These are phyloP conservation scores for Papilio protenor DNA, from an alignment of 2,888 invertebrate genomes.

Conservation along the genomic window DNA sequence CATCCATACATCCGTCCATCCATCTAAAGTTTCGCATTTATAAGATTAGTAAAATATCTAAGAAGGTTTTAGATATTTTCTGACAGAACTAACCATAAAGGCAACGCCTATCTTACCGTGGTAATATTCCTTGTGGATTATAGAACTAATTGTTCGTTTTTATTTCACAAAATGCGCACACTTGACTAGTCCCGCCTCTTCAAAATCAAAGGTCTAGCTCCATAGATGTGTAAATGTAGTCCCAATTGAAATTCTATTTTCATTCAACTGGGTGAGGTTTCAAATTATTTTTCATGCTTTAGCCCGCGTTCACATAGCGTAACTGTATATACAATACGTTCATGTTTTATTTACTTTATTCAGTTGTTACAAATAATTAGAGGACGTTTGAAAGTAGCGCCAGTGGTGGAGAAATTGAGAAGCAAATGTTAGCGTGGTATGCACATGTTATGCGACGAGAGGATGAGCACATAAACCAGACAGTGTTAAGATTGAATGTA, in stretches of 20 bases:
- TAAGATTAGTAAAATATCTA: no score
- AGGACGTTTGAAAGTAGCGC: background rate
- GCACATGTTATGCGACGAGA: no score
- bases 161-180: background rate
- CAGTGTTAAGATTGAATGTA: no score
- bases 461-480: no score
- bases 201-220: slow-evolving; percentile 1
- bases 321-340: background rate
- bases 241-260: slow-evolving; percentile 44
- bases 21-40: no score
- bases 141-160: background rate
- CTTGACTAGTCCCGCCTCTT: background rate
- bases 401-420: no score
- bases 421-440: no score
- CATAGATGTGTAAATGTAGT: slow-evolving; percentile 44
- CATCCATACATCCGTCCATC: no score
- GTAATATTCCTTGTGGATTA: background rate
- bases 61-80: no score
- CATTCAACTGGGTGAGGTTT: slow-evolving; percentile 41
- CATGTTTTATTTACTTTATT: slow-evolving; percentile 1
- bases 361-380: background rate
- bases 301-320: slow-evolving; percentile 33
- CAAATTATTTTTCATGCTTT: slow-evolving; percentile 41
- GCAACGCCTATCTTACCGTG: no score
- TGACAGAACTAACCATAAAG: no score